Evolutionary conservation across 2,888 invertebrate species (phyloP).

Genomic region (Linyphia triangularis): DNA sequence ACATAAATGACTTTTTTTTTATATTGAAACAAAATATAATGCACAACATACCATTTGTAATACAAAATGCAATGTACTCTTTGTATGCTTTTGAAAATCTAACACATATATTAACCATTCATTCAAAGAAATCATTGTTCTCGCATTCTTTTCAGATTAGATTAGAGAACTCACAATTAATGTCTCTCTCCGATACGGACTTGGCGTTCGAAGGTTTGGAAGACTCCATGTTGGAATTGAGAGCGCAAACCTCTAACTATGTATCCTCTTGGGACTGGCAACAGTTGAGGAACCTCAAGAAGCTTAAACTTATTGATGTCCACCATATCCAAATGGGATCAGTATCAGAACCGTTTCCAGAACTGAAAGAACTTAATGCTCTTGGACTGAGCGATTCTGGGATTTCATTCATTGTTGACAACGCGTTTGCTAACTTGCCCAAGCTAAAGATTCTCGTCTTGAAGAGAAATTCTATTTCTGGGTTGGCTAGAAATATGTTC

Average conservation of each 20-base stretch:
- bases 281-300: conserved; percentile 1
- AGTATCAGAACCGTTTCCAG: conserved; percentile 1
- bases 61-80: no score
- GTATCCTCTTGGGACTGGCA: conserved; percentile 46
- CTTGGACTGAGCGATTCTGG: conserved; percentile 37
- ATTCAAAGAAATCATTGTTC: no score
- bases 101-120: no score
- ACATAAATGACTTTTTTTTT: no score
- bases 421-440: conserved; percentile 12
- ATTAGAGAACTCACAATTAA: conserved; percentile 19
- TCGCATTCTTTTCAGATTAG: conserved; percentile 15
- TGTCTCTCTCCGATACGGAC: conserved; percentile 55
- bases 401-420: background rate
- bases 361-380: background rate
- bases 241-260: conserved; percentile 22
- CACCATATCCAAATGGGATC: conserved; percentile 10
- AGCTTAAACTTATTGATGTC: conserved; percentile 36
- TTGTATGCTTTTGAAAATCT: no score
- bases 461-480: conserved; percentile 8
- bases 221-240: conserved; percentile 5
- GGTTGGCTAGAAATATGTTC: conserved; percentile 39
- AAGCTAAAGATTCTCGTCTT: conserved; percentile 19
- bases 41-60: no score
- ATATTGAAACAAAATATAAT: no score
- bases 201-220: conserved; percentile 57